These are phyloP conservation scores for Phengaris alcon DNA, from an alignment of 2,888 invertebrate species.

Conservation along the genomic window DNA sequence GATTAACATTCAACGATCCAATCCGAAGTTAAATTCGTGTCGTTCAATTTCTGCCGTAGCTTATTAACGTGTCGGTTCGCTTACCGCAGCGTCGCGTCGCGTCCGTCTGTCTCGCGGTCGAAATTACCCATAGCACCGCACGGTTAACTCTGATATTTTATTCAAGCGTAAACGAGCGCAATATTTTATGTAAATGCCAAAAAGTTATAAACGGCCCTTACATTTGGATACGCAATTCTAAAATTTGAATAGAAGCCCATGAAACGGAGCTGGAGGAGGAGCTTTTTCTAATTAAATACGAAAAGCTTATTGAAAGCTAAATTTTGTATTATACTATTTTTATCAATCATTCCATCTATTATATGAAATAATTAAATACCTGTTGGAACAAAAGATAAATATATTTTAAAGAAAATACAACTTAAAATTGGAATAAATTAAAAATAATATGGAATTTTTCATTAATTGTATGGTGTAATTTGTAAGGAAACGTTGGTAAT, in stretches of 20 bases:
- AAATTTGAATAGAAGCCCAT: conserved; percentile 16
- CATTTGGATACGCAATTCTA: conserved; percentile 2
- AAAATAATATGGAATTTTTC: background rate
- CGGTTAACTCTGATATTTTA: conserved; percentile 33
- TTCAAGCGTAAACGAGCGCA: conserved; percentile 28
- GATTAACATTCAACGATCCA: conserved; percentile 29
- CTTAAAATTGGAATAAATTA: background rate
- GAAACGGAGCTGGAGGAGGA: background rate
- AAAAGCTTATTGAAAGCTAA: background rate
- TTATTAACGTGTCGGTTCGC: conserved; percentile 57
- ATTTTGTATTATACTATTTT: too few relatives aligned
- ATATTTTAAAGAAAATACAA: background rate
- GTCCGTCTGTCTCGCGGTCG: conserved; percentile 65
- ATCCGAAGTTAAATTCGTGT: conserved; percentile 35
- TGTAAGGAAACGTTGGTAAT: conserved; percentile 26
- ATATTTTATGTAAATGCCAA: conserved; percentile 28
- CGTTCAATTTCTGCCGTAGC: conserved; percentile 38
- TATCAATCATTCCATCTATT: too few relatives aligned
- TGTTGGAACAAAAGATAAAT: too few relatives aligned
- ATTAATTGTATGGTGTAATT: background rate
- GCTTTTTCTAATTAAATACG: background rate
- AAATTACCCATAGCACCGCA: conserved; percentile 57
- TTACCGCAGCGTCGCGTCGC: conserved; percentile 52
- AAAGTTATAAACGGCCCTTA: conserved; percentile 42
- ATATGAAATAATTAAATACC: too few relatives aligned